Evolutionary conservation across 2,888 invertebrate species (phyloP).

Genomic region (Cerceris ruficornis): DNA sequence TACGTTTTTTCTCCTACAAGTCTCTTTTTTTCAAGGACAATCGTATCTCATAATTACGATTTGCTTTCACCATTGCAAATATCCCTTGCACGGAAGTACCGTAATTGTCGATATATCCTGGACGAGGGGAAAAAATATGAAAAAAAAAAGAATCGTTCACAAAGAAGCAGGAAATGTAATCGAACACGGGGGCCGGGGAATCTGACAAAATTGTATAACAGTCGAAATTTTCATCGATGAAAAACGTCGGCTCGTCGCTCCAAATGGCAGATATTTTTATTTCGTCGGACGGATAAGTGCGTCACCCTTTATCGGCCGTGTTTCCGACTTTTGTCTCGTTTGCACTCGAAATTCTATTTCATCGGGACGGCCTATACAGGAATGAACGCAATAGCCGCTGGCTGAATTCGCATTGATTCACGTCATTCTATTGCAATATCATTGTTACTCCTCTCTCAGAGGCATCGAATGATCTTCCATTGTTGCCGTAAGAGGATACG

Average conservation of each 20-base stretch:
- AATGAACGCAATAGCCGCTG: constrained; percentile 25
- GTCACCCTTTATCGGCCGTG: constrained; percentile 33
- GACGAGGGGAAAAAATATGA: too few relatives aligned
- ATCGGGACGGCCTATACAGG: constrained; percentile 22
- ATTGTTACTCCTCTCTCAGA: constrained; percentile 37
- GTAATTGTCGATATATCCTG: too few relatives aligned
- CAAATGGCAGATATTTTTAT: constrained; percentile 56
- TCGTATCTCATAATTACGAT: too few relatives aligned
- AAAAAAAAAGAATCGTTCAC: background rate
- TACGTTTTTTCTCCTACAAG: too few relatives aligned
- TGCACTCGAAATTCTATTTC: constrained; percentile 57
- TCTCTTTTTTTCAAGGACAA: too few relatives aligned
- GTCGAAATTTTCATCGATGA: constrained; percentile 43
- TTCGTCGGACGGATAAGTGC: constrained; percentile 38
- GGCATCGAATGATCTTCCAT: constrained; percentile 54
- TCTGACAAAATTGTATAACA: constrained; percentile 28
- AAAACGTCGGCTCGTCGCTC: constrained; percentile 27
- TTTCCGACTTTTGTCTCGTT: constrained; percentile 39
- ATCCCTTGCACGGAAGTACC: too few relatives aligned
- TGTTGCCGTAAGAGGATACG: constrained; percentile 53
- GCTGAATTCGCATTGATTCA: constrained; percentile 41
- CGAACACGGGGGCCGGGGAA: background rate
- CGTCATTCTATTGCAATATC: constrained; percentile 55
- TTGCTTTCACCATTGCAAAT: too few relatives aligned
- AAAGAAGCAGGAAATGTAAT: constrained; percentile 6